Percentiles rank a stretch among this genome's conserved stretches.
Evolutionary conservation across 1,140 invertebrate genomes (phyloP).

Genomic region (Cyclargus thomasi): DNA sequence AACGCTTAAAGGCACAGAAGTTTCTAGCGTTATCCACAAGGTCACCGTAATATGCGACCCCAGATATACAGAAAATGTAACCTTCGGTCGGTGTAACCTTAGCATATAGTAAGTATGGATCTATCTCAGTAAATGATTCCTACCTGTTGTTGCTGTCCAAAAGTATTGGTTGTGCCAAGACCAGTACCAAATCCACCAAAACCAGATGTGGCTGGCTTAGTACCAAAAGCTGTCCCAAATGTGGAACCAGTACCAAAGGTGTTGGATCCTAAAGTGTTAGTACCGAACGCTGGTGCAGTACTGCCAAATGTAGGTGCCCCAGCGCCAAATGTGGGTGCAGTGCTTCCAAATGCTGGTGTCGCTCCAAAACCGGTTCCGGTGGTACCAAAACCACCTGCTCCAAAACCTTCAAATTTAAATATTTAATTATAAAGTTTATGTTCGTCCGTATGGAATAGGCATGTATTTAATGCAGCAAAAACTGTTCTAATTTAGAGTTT

Average conservation of each 20-base stretch:
- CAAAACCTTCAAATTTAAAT: slow-evolving; percentile 47
- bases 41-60: too few relatives aligned
- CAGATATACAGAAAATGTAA: too few relatives aligned
- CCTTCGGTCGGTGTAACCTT: too few relatives aligned
- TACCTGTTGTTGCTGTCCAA: slow-evolving; percentile 50
- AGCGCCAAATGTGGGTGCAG: slow-evolving; percentile 53
- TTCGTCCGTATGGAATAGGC: too few relatives aligned
- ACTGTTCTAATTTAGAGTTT: too few relatives aligned
- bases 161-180: slow-evolving; percentile 39
- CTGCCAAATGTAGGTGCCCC: slow-evolving; percentile 41
- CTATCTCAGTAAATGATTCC: too few relatives aligned
- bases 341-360: slow-evolving; percentile 50
- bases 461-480: too few relatives aligned
- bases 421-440: too few relatives aligned
- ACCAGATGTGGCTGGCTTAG: slow-evolving; percentile 65
- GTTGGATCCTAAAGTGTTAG: slow-evolving; percentile 4
- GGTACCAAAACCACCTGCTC: slow-evolving; percentile 51
- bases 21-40: too few relatives aligned
- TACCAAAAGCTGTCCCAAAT: slow-evolving; percentile 65
- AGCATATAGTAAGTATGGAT: too few relatives aligned
- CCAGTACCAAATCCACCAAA: slow-evolving; percentile 74
- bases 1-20: too few relatives aligned
- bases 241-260: slow-evolving; percentile 41
- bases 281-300: slow-evolving; percentile 52
- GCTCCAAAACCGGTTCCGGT: slow-evolving; percentile 41